A percentile compares a stretch with the other conserved stretches of the same genome.
phyloP scores from a whole-genome alignment of 2,113 vertebrate species.

The Chinchilla lanigera region DNA sequence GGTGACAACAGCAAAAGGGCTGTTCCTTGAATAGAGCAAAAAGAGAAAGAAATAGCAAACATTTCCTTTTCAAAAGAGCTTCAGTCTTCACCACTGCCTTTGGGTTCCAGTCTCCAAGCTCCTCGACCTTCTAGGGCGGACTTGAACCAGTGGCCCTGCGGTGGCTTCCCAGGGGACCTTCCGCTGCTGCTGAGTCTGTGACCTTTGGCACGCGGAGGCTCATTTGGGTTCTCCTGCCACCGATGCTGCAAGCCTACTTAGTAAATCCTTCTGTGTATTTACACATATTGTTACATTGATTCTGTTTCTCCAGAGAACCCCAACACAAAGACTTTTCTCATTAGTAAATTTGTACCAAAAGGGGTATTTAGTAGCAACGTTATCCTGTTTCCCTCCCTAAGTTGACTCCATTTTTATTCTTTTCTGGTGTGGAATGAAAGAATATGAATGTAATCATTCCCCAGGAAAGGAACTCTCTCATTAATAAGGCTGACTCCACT shows the following conservation, averaged over 20 bases:
- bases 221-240: background rate
- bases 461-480: background rate
- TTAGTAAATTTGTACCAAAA: background rate
- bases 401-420: background rate
- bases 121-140: background rate
- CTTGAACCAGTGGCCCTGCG: background rate
- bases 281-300: background rate
- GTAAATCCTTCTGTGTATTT: background rate
- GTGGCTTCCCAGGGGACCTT: background rate
- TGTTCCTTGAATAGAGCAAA: background rate
- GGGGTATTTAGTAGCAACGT: background rate
- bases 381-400: background rate
- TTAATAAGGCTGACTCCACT: background rate
- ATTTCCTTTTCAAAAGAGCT: background rate
- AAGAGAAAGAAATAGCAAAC: background rate
- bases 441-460: accelerated
- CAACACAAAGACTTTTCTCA: background rate
- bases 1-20: background rate
- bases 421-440: background rate
- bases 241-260: background rate
- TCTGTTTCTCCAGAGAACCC: background rate
- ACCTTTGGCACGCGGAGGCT: background rate
- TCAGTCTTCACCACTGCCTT: background rate
- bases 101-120: background rate
- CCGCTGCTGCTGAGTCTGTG: background rate